phyloP scores from a whole-genome alignment of 2,888 invertebrate genomes.

The Schizaphis graminum region DNA sequence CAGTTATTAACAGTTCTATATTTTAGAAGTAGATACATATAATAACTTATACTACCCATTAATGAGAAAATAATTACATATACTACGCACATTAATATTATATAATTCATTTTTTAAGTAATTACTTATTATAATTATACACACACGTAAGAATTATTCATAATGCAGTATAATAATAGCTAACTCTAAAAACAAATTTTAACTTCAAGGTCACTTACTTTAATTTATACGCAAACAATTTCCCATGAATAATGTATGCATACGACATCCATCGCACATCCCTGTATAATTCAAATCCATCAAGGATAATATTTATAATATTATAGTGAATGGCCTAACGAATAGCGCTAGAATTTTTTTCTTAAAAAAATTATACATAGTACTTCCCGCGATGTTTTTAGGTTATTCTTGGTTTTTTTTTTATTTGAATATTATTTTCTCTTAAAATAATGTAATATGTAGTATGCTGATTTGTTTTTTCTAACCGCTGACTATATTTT shows the following conservation, averaged over 20 bases:
- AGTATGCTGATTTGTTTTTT: constrained; percentile 66
- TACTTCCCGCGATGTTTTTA: constrained; percentile 49
- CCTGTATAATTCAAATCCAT: constrained; percentile 26
- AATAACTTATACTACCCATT: not conserved
- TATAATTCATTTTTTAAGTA: not conserved
- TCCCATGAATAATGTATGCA: constrained; percentile 42
- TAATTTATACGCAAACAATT: constrained; percentile 26
- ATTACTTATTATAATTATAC: not conserved
- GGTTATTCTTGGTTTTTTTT: constrained; percentile 53
- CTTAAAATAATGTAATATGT: constrained; percentile 63
- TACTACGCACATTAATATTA: not conserved
- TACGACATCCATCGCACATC: constrained; percentile 32
- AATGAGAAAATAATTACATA: not conserved
- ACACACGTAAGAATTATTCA: not conserved
- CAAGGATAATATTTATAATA: constrained; percentile 37
- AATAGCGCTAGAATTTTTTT: constrained; percentile 56
- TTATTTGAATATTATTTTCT: constrained; percentile 61
- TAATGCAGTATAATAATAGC: not conserved
- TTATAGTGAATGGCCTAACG: constrained; percentile 57
- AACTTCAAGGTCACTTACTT: not conserved
- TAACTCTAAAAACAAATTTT: not conserved
- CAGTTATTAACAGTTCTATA: not conserved
- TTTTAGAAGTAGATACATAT: not conserved
- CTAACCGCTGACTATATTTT: constrained; percentile 61
- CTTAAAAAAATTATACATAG: constrained; percentile 44